Evolutionary conservation across 2,888 invertebrate genomes (phyloP), one percentile per base, ranked within the genome.

Genomic region (Hirtodrosophila duncani): DNA sequence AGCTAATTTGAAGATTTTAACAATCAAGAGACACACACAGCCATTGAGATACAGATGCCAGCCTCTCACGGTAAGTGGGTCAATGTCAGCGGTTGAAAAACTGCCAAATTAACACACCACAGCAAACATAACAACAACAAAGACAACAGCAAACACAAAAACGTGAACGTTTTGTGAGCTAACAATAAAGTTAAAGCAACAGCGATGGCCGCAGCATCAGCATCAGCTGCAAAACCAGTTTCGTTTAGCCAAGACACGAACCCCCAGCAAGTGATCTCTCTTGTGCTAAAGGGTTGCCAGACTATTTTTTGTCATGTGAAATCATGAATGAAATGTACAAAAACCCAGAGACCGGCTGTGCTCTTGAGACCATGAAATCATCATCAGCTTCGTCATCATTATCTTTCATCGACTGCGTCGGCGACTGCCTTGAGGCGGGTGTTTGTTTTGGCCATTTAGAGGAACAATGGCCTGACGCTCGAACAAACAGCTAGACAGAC

Each of bases 11-110:
- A 24, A 17, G 9, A 8, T 20, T 3, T n/a, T n/a, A n/a, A n/a
- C n/a, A n/a, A n/a, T n/a, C n/a, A n/a, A n/a, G n/a, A n/a, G n/a
- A 20, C 3, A 20, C 20, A 6, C 20, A 3, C 20, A 6, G 6
- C n/a, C n/a, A n/a, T n/a, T n/a, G n/a, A n/a, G n/a, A n/a, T n/a
- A n/a, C n/a, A n/a, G 77, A 64, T 63, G 77, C 60, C 58, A 62
- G 65, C n/a, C n/a, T n/a, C n/a, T n/a, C n/a, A 50, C 56, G 34
- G 16, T 52, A 83, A 66, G 55, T 82, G 78, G 81, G 83, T 82
- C 81, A 82, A 82, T 83, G 81, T 82, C 82, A 83, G 69, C 72
- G 53, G 51, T 64, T 79, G 56, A 79, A 79, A 71, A 80, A 63
- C 72, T 60, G 70, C 78, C 72, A 72, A 72, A 80, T 72, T 72